phyloP scores from a whole-genome alignment of 2,113 vertebrate genomes.

The Sphaerodactylus townsendi region DNA sequence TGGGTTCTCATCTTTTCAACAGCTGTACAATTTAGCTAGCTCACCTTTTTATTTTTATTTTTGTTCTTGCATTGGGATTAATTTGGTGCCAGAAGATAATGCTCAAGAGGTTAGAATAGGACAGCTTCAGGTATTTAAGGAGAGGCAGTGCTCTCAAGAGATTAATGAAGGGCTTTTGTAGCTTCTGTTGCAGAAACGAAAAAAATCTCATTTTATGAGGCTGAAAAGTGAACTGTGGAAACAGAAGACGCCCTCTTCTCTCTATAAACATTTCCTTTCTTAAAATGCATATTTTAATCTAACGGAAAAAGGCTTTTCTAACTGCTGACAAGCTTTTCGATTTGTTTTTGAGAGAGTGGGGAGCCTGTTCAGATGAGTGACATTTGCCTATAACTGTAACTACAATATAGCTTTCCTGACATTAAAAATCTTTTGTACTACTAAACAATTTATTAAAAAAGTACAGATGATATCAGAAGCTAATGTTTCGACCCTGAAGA shows the following conservation, averaged over 20 bases:
- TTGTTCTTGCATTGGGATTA: constrained; percentile 22
- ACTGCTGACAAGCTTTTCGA: constrained; percentile 67
- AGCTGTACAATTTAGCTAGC: background rate
- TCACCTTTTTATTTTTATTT: background rate
- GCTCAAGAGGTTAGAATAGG: constrained; percentile 44
- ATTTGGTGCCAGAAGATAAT: constrained; percentile 41
- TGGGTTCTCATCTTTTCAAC: background rate
- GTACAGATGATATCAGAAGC: constrained; percentile 25
- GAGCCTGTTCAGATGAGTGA: constrained; percentile 66
- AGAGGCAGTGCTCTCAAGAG: constrained; percentile 47
- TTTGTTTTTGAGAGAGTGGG: constrained; percentile 68
- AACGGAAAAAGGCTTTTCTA: constrained; percentile 70
- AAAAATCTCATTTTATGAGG: constrained; percentile 67
- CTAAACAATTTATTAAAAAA: constrained; percentile 37
- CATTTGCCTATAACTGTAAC: constrained; percentile 66
- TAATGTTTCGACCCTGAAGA: background rate
- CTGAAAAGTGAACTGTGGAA: constrained; percentile 71
- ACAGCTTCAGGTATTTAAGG: constrained; percentile 63
- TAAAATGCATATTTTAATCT: constrained; percentile 71
- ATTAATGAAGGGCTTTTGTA: constrained; percentile 63
- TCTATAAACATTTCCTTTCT: constrained; percentile 64
- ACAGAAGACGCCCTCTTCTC: constrained; percentile 67
- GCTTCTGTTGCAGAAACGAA: constrained; percentile 60
- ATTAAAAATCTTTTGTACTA: constrained; percentile 54
- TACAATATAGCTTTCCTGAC: constrained; percentile 66